phyloP scores from a whole-genome alignment of 2,888 invertebrate genomes.

The Ceratothoa steindachneri region DNA sequence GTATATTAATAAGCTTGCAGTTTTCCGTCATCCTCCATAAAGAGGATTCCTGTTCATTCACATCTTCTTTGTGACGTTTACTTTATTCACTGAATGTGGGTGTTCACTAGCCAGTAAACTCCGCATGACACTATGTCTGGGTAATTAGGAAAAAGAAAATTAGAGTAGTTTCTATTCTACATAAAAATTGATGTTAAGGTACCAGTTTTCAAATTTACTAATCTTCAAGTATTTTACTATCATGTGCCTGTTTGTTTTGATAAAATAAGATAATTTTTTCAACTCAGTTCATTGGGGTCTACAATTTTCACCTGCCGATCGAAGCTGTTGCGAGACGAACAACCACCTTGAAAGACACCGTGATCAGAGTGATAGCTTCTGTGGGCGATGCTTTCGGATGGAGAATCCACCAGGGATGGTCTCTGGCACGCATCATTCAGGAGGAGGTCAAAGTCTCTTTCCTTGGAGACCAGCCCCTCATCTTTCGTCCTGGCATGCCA shows the following conservation, averaged over 20 bases:
- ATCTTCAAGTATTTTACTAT: too few relatives aligned
- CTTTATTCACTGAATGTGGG: too few relatives aligned
- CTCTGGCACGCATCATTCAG: conserved; percentile 34
- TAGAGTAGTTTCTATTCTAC: too few relatives aligned
- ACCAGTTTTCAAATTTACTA: too few relatives aligned
- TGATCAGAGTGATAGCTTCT: conserved; percentile 17
- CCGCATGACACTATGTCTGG: too few relatives aligned
- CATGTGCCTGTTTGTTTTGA: neutral
- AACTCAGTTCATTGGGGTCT: conserved; percentile 8
- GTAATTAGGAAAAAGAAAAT: too few relatives aligned
- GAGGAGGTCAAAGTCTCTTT: conserved; percentile 56
- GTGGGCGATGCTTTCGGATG: conserved; percentile 42
- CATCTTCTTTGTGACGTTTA: too few relatives aligned
- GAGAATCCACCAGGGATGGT: conserved; percentile 34
- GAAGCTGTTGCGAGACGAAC: neutral
- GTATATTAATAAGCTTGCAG: too few relatives aligned
- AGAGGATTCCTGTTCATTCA: too few relatives aligned
- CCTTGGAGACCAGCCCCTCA: conserved; percentile 83
- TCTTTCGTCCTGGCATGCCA: conserved; percentile 93
- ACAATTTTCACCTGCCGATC: neutral
- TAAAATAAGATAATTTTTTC: neutral
- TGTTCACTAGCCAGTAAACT: too few relatives aligned
- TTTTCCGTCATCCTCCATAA: too few relatives aligned
- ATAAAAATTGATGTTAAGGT: too few relatives aligned
- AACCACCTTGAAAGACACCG: neutral